Evolutionary conservation across 2,113 vertebrate genomes (phyloP), one percentile per base, ranked within the genome.

Genomic region (Anolis sagrei): DNA sequence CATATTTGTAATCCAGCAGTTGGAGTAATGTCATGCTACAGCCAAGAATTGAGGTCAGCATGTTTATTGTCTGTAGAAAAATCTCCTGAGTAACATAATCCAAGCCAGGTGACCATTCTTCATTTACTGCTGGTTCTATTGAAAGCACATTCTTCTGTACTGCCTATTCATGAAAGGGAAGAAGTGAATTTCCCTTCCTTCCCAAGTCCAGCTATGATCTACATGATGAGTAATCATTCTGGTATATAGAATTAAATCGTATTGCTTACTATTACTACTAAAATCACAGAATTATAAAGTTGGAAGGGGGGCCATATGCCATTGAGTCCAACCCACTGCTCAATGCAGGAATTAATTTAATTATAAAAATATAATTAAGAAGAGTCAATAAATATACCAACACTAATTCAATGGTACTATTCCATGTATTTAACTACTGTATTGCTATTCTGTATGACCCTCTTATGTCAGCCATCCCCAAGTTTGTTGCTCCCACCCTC

Each of bases 1-100:
- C 9, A 13, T 32, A 19, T 44, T 75, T 75, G n/a, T 80, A 19
- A 29, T 80, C 70, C 84, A 86, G 74, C 69, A 75, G 58, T 74
- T 77, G 73, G 77, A 86, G 29, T 86, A 80, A 80, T 74, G n/a
- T 73, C 68, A 79, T 73, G 44, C 66, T 83, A 34, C 23, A 78
- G 66, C 54, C 86, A 83, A 73, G 36, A 66, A 73, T 34, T 83
- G 81, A 87, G 66, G 54, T 73, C 81, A 87, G 39, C 66, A 51
- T 66, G 76, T 79, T 73, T 79, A 83, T 64, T 74, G 81, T 83
- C 80, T 78, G 36, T 74, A 64, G 69, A 27, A 62, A 79, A 83
- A 79, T 73, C 75, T 82, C 66, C 66, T 49, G 39, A 79, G 54
- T 79, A 73, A 79, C 54, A 79, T 66, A 86, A 87, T 73, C 68